Percentiles rank a stretch among this genome's conserved stretches.
Evolutionary conservation across 2,888 invertebrate species (phyloP).

Genomic region (Anagyrus pseudococci): DNA sequence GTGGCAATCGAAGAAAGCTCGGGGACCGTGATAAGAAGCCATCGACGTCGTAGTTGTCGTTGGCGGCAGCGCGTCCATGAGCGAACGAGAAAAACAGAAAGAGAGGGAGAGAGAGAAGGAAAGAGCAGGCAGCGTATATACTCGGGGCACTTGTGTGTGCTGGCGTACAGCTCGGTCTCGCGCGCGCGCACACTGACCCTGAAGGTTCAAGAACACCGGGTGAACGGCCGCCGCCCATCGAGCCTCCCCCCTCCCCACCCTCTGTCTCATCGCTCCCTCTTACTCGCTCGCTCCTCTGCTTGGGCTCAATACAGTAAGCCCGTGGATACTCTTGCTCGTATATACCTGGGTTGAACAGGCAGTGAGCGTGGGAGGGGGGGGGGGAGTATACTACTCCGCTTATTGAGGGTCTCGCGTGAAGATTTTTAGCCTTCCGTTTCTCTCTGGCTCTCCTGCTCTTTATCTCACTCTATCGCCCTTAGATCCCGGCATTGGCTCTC

Average conservation of each 20-base stretch:
- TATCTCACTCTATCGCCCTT: too few species aligned
- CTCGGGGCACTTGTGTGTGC: constrained; percentile 8
- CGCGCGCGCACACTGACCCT: constrained; percentile 53
- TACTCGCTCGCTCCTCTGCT: background rate
- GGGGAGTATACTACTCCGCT: background rate
- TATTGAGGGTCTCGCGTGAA: background rate
- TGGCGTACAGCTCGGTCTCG: constrained; percentile 23
- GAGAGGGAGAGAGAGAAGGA: background rate
- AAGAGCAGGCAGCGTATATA: too few species aligned
- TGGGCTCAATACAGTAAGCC: background rate
- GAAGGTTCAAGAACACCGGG: constrained; percentile 59
- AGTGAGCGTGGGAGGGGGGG: background rate
- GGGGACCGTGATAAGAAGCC: background rate
- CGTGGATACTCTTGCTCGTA: background rate
- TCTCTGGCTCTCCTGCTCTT: too few species aligned
- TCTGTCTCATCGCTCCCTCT: background rate
- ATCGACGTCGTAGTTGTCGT: background rate
- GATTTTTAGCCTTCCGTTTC: too few species aligned
- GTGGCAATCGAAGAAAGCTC: too few species aligned
- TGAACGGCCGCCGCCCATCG: constrained; percentile 50
- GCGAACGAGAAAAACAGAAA: too few species aligned
- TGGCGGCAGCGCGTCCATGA: too few species aligned
- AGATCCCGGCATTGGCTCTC: too few species aligned
- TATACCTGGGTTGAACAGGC: background rate
- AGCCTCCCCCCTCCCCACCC: background rate